These are phyloP conservation scores for Plestiodon gilberti DNA, from an alignment of 2,113 vertebrate genomes.

Conservation along the genomic window DNA sequence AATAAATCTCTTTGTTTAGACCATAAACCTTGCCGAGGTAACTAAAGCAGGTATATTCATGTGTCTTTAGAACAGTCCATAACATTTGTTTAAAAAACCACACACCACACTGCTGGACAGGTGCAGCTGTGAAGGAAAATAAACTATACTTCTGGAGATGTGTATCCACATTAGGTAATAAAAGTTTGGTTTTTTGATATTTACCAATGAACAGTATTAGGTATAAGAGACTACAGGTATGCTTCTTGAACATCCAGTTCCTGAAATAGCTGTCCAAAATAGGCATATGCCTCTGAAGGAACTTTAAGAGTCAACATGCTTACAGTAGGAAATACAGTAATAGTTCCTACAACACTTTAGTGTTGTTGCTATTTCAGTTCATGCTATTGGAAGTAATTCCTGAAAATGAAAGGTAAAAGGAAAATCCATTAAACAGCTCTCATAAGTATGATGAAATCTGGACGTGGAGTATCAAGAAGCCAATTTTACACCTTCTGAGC, in stretches of 20 bases:
- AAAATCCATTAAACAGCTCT: not conserved
- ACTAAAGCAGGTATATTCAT: not conserved
- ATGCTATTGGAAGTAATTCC: too few species aligned
- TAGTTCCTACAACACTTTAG: too few species aligned
- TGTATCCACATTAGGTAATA: not conserved
- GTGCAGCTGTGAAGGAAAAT: not conserved
- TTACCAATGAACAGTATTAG: not conserved
- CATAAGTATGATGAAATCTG: not conserved
- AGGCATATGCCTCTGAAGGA: not conserved
- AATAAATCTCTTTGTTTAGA: not conserved
- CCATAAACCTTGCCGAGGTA: not conserved
- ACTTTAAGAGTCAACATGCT: not conserved
- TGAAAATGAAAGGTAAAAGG: too few species aligned
- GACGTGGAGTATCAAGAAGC: not conserved
- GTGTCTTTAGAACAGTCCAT: not conserved
- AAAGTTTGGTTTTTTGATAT: not conserved
- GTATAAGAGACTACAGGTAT: not conserved
- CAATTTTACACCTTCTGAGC: not conserved
- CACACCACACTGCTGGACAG: not conserved
- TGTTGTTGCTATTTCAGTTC: too few species aligned
- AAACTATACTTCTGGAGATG: not conserved
- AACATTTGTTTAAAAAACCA: not conserved
- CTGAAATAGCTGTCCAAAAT: not conserved
- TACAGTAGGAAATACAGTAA: too few species aligned
- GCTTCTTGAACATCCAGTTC: not conserved